Evolutionary conservation across 2,888 invertebrate genomes (phyloP), one percentile per base, ranked within the genome.

Genomic region (Ectropis crepuscularia): DNA sequence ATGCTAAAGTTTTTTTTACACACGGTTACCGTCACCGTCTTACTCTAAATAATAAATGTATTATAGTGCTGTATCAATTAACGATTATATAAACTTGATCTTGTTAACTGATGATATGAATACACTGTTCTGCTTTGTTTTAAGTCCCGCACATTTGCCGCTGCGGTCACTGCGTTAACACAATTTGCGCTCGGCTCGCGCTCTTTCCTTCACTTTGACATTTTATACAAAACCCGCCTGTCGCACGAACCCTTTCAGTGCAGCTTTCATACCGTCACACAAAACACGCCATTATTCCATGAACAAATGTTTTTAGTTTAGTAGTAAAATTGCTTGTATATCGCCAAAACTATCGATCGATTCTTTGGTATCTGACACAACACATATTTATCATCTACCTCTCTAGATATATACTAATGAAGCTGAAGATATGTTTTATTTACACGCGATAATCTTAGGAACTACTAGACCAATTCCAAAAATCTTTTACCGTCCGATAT

Each of bases 171-270:
- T 83, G 83, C 85, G 85, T 88, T 87, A 84, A 88, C 85, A 86
- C 85, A 86, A 87, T 87, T 86, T 78, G 76, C 81, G 71, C 78
- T 72, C 77, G 71, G 73, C 78, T 78, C 79, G 78, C 76, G 79
- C 76, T 80, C 79, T 80, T 80, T 79, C 83, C 86, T 86, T 84
- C 75, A 81, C 86, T 86, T 86, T 90, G 89, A 90, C 89, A 89
- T 90, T 91, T 88, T 78, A 81, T 81, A 84, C 83, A 83, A 86
- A 86, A 86, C 81, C 80, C 80, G 87, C 85, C 83, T 86, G 36
- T 12, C 12, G 84, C 81, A 81, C 86, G 85, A 79, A 76, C 80
- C 83, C 82, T 82, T 85, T 82, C 82, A 83, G 74, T 75, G 79
- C 74, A 77, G 71, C 74, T 70, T 74, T 74, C 71, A 65, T 65